Percentiles rank a stretch among this genome's conserved stretches.
phyloP scores from a whole-genome alignment of 2,113 vertebrate species.

The Murina feae region DNA sequence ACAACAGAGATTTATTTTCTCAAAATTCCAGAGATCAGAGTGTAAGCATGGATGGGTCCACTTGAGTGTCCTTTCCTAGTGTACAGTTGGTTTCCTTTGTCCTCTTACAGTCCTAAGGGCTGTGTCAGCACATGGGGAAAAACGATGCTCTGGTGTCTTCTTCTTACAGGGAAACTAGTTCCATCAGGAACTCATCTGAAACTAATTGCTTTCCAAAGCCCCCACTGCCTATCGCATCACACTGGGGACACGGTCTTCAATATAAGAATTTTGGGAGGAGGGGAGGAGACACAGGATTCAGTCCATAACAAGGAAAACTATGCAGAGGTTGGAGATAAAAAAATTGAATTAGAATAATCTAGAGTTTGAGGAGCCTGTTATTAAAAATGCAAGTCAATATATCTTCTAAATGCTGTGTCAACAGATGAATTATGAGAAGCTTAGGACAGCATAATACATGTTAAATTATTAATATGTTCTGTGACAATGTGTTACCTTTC shows the following conservation, averaged over 20 bases:
- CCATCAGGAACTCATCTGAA: neutral
- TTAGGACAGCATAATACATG: constrained; percentile 36
- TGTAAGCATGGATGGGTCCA: neutral
- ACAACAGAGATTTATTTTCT: neutral
- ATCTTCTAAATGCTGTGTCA: constrained; percentile 53
- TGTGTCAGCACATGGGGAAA: neutral
- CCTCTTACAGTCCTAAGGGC: neutral
- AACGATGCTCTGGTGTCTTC: neutral
- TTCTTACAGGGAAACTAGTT: neutral
- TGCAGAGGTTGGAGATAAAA: neutral
- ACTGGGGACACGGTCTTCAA: neutral
- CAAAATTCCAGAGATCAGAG: neutral
- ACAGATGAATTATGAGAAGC: constrained; percentile 55
- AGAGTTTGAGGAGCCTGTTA: constrained; percentile 11
- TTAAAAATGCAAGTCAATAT: constrained; percentile 45
- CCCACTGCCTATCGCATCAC: neutral
- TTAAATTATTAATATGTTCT: constrained; percentile 63
- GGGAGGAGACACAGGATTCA: neutral
- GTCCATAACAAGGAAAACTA: neutral
- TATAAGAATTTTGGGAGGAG: neutral
- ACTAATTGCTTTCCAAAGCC: neutral
- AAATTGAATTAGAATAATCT: neutral
- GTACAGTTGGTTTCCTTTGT: neutral
- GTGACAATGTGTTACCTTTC: constrained; percentile 49
- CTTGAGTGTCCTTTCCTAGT: neutral